phyloP scores from a whole-genome alignment of 2,888 invertebrate genomes.

The Meteorus colon region DNA sequence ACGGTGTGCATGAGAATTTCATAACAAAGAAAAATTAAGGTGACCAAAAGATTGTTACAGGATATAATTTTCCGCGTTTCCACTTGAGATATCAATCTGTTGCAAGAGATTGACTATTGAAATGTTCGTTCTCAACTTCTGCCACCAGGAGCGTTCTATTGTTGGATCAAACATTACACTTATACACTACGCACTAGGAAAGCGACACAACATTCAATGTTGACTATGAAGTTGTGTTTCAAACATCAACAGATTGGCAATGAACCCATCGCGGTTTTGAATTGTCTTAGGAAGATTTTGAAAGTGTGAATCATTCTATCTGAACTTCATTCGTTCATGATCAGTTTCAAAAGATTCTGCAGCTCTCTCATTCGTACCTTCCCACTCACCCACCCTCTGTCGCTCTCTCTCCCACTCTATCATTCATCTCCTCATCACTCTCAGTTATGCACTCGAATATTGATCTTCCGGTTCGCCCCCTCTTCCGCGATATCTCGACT shows the following conservation, averaged over 20 bases:
- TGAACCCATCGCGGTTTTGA: no score
- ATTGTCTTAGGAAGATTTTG: no score
- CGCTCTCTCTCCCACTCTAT: no score
- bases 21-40: not conserved
- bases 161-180: not conserved
- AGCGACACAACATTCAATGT: not conserved
- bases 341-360: no score
- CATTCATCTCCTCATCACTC: no score
- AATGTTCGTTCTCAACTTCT: not conserved
- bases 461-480: no score
- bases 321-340: no score
- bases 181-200: not conserved
- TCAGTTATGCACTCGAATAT: no score
- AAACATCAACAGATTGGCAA: no score
- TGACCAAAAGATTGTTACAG: not conserved
- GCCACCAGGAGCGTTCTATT: not conserved
- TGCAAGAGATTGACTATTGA: not conserved
- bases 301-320: no score
- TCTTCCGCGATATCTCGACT: conserved; percentile 54
- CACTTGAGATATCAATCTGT: not conserved
- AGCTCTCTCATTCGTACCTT: no score
- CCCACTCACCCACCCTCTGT: no score
- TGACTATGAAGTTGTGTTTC: not conserved
- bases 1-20: not conserved
- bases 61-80: not conserved